Conservation (phyloP, 2,888 invertebrate species). For the Esperia sulphurella region DNA sequence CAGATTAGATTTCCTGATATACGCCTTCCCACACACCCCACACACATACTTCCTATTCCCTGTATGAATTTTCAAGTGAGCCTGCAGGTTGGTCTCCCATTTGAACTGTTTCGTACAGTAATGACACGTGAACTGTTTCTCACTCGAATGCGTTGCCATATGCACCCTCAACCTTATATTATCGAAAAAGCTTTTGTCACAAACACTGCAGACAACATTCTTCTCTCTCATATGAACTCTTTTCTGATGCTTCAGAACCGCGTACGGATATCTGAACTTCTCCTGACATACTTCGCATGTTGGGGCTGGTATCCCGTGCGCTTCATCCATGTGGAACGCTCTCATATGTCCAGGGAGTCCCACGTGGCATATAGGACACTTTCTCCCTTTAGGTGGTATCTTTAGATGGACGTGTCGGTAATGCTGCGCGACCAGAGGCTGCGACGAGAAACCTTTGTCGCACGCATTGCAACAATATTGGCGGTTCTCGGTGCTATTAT, state of each 20-base stretch:
- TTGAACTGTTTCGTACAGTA: slow-evolving; percentile 27
- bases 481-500: slow-evolving; percentile 28
- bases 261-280: slow-evolving; percentile 41
- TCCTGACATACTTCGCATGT: slow-evolving; percentile 47
- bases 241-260: slow-evolving; percentile 45
- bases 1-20: slow-evolving; percentile 32
- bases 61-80: slow-evolving; percentile 32
- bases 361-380: slow-evolving; percentile 43
- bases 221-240: slow-evolving; percentile 30
- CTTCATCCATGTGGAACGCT: slow-evolving; percentile 45
- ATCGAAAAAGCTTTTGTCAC: slow-evolving; percentile 32
- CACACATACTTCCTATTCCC: slow-evolving; percentile 59
- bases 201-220: slow-evolving; percentile 31
- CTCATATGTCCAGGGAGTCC: slow-evolving; percentile 34
- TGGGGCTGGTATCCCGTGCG: slow-evolving; percentile 47
- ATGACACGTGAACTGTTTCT: slow-evolving; percentile 25
- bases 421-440: slow-evolving; percentile 47
- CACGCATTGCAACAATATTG: slow-evolving; percentile 40
- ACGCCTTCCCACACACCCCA: slow-evolving; percentile 50
- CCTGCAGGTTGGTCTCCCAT: slow-evolving; percentile 35
- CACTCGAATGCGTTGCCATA: slow-evolving; percentile 27
- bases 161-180: slow-evolving; percentile 31
- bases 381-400: slow-evolving; percentile 31
- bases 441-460: slow-evolving; percentile 32
- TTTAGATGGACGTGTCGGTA: slow-evolving; percentile 48